phyloP scores from a whole-genome alignment of 2,113 vertebrate species.

The Nettapus auritus region DNA sequence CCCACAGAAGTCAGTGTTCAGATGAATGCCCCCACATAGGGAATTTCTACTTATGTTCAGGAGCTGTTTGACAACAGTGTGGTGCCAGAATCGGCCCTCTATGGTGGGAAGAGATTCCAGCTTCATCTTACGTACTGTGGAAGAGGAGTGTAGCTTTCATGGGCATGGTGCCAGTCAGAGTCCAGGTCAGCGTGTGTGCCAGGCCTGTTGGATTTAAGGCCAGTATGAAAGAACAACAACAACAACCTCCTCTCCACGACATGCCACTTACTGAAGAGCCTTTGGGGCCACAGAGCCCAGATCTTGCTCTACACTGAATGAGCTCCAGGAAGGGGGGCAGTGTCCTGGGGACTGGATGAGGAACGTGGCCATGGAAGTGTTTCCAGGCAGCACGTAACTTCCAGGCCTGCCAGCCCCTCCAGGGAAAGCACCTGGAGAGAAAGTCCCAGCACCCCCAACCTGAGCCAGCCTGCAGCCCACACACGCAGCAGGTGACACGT shows the following conservation, averaged over 20 bases:
- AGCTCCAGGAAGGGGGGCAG: background rate
- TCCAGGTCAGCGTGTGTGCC: background rate
- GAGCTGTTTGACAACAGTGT: background rate
- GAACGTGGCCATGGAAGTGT: background rate
- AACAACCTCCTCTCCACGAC: background rate
- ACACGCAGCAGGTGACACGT: accelerated
- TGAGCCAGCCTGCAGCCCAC: background rate
- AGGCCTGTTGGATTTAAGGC: background rate
- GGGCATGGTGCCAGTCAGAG: background rate
- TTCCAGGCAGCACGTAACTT: background rate
- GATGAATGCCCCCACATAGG: background rate
- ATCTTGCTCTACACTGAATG: background rate
- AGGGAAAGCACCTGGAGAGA: background rate
- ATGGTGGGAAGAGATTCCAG: background rate
- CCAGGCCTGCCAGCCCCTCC: background rate
- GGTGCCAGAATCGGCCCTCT: background rate
- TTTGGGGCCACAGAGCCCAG: background rate
- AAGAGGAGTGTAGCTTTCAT: background rate
- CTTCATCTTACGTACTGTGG: background rate
- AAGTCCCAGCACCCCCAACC: background rate
- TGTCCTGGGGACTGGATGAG: background rate
- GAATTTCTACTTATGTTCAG: background rate
- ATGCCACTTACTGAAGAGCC: background rate
- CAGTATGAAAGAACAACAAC: background rate
- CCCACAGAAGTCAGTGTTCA: background rate